Base-by-base conservation (phyloP, 2,888 invertebrate species). In the Ommatoiulus sabulosus region DNA sequence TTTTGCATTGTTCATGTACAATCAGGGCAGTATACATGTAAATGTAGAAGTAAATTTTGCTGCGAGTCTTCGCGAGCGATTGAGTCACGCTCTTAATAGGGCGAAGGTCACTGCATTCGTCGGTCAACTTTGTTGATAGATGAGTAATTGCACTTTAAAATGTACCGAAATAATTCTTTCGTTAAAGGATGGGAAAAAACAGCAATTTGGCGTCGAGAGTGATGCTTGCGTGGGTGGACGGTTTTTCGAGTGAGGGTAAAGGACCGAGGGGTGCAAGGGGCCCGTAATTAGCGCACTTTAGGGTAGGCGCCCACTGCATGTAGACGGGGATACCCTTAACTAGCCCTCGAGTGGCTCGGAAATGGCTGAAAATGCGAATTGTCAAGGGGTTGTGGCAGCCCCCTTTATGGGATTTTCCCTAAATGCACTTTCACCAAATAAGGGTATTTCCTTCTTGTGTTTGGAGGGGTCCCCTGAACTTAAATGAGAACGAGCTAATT, bases 281-380 rank as follows among this genome's bases (percentile, higher is more conserved):
- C 5, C 72, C 72, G 8, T 72, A 72, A 72, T 72, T 72, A 72
- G 72, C 72, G n/a, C n/a, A 63, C 63, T 63, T 63, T n/a, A n/a
- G 63, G 63, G 63, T 63, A 63, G 63, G n/a, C 63, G 17, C 72
- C 20, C 24, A 20, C 72, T 72, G n/a, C n/a, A n/a, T n/a, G 17
- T 52, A 52, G 52, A 52, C 52, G 17, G 12, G 3, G 8, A 24
- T 20, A 20, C n/a, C n/a, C n/a, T n/a, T n/a, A n/a, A n/a, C n/a
- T n/a, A n/a, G n/a, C 72, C 72, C 24, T 72, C 72, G 24, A 72
- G 72, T 72, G 72, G 24, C 10, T n/a, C 8, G 8, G 8, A 72
- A 72, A 24, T 72, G 72, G 20, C 63, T 63, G 63, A 72, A 72
- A 72, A 72, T 72, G n/a, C n/a, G n/a, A n/a, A n/a, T n/a, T n/a